Evolutionary conservation across 1,140 invertebrate genomes (phyloP).

Genomic region (Aphelinus atriplicis): DNA sequence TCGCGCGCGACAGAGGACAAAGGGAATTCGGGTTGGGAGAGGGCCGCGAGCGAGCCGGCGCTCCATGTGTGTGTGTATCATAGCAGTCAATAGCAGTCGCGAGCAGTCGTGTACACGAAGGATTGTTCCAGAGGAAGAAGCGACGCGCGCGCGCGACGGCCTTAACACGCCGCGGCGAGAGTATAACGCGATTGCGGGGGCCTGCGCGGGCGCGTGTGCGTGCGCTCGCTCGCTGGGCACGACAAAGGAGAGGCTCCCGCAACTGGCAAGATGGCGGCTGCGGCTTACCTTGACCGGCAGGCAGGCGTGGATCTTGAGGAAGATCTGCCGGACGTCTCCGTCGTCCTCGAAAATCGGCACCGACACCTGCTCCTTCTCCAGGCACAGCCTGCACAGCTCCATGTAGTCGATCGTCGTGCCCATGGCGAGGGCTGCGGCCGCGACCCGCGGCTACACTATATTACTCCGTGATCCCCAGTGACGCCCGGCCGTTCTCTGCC

Average conservation of each 20-base stretch:
- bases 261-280: slow-evolving; percentile 48
- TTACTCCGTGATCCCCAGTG: neutral
- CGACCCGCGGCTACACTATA: neutral
- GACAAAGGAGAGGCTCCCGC: too few relatives aligned
- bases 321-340: slow-evolving; percentile 68
- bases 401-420: slow-evolving; percentile 67
- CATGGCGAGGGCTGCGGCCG: slow-evolving; percentile 44
- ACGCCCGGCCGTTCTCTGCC: slow-evolving; percentile 20
- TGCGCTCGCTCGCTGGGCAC: too few relatives aligned
- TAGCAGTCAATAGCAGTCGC: too few relatives aligned
- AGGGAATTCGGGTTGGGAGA: neutral
- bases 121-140: too few relatives aligned
- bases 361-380: slow-evolving; percentile 69
- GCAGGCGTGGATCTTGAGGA: slow-evolving; percentile 69
- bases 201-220: too few relatives aligned
- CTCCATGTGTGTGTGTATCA: too few relatives aligned
- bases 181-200: neutral
- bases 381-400: slow-evolving; percentile 70
- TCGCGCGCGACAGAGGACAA: neutral
- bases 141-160: neutral
- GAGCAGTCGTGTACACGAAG: too few relatives aligned
- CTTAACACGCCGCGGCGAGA: neutral
- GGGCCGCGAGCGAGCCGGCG: too few relatives aligned
- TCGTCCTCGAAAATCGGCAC: slow-evolving; percentile 70
- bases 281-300: slow-evolving; percentile 72